Percentiles rank a stretch among this genome's conserved stretches.
Evolutionary conservation across 1,140 invertebrate genomes (phyloP).

Genomic region (Drosophila lacertosa): DNA sequence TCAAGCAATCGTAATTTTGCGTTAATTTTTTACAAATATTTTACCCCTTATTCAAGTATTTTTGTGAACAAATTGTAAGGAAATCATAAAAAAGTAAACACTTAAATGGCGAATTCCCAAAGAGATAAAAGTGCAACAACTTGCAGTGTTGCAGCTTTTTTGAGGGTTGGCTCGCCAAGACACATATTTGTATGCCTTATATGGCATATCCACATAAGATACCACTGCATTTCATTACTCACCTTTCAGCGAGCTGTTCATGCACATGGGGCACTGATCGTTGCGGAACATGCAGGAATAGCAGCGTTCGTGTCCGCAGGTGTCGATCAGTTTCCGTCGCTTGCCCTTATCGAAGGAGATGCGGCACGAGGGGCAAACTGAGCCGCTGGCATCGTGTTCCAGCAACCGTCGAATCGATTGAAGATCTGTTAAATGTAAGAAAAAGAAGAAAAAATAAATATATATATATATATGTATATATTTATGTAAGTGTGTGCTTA

Average conservation of each 20-base stretch:
- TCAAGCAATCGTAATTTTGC: conserved; percentile 11
- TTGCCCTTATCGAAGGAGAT: conserved; percentile 98
- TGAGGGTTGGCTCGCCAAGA: conserved; percentile 38
- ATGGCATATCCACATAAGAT: conserved; percentile 61
- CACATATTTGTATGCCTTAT: conserved; percentile 64
- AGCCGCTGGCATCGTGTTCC: conserved; percentile 85
- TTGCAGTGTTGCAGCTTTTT: conserved; percentile 27
- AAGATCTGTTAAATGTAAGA: conserved; percentile 87
- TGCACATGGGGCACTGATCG: conserved; percentile 95
- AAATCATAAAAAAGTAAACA: conserved; percentile 13
- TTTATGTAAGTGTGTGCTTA: conserved; percentile 5
- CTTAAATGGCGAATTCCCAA: conserved; percentile 40
- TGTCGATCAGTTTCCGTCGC: conserved; percentile 95
- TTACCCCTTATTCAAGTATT: conserved; percentile 10
- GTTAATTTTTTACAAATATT: conserved; percentile 19
- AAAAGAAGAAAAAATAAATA: conserved; percentile 49
- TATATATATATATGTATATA: too few relatives aligned
- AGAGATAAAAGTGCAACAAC: conserved; percentile 35
- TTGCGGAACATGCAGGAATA: conserved; percentile 96
- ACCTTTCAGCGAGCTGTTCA: conserved; percentile 84
- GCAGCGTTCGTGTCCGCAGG: conserved; percentile 96
- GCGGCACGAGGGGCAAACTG: conserved; percentile 91
- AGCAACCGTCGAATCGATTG: conserved; percentile 87
- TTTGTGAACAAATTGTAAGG: conserved; percentile 32
- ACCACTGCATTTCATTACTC: conserved; percentile 31